phyloP scores from a whole-genome alignment of 2,888 invertebrate species.

The Acutogordius australiensis region DNA sequence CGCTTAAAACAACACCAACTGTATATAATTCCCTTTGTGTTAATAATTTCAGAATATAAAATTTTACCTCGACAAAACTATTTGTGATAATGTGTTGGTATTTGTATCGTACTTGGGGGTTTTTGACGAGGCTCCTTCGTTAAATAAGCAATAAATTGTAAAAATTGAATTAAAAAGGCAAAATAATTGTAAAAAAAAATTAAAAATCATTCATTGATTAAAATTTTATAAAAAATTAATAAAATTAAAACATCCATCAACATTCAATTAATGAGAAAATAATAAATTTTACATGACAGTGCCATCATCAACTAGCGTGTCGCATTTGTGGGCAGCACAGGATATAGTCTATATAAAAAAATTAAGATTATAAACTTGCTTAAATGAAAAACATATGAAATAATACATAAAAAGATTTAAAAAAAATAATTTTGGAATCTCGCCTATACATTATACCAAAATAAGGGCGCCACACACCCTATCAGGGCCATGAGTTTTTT shows the following conservation, averaged over 20 bases:
- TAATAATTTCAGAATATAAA: too few relatives aligned
- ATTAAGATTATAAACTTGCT: conserved; percentile 7
- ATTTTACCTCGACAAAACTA: conserved; percentile 78
- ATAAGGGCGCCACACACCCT: too few relatives aligned
- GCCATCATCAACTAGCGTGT: conserved; percentile 83
- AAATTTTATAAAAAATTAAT: too few relatives aligned
- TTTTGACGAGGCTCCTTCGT: conserved; percentile 37
- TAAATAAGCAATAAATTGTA: too few relatives aligned
- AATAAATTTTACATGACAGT: conserved; percentile 47
- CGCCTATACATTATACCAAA: too few relatives aligned
- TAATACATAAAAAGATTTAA: neutral
- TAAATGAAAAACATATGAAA: conserved; percentile 9
- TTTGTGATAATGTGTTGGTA: conserved; percentile 91
- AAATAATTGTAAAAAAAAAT: too few relatives aligned
- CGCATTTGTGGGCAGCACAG: conserved; percentile 81
- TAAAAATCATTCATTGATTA: too few relatives aligned
- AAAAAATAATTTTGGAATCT: too few relatives aligned
- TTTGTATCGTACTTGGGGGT: conserved; percentile 48
- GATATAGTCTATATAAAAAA: conserved; percentile 42
- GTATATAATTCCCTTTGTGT: too few relatives aligned
- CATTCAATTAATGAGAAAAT: conserved; percentile 14
- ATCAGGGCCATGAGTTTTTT: too few relatives aligned
- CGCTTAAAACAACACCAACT: too few relatives aligned
- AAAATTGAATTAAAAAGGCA: neutral
- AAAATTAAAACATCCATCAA: too few relatives aligned